A percentile compares a stretch with the other conserved stretches of the same genome.
Conservation (phyloP, 2,113 vertebrate species). For the Hemicordylus capensis region DNA sequence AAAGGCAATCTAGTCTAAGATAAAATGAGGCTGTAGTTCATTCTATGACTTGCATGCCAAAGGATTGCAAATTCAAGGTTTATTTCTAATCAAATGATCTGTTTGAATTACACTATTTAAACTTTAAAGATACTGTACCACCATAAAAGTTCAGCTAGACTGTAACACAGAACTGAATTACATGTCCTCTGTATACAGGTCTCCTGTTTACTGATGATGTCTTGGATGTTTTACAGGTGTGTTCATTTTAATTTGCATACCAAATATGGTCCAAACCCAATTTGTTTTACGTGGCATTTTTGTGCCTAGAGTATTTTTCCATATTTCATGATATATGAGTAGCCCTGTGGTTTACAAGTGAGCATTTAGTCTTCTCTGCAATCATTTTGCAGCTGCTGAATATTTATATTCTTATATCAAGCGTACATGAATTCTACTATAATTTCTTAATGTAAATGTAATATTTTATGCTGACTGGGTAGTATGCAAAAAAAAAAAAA, state of each 20-base stretch:
- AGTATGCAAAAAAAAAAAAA: background rate
- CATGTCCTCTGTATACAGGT: background rate
- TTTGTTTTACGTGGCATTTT: constrained; percentile 7
- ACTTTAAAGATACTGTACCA: background rate
- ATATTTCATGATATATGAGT: constrained; percentile 47
- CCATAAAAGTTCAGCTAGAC: too few species aligned
- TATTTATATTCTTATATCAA: constrained; percentile 35
- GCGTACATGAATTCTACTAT: constrained; percentile 36
- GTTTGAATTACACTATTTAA: background rate
- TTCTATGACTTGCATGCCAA: too few species aligned
- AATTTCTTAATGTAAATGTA: constrained; percentile 28
- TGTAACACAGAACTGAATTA: too few species aligned
- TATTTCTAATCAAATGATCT: too few species aligned
- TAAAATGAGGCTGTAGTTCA: too few species aligned
- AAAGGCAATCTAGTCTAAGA: too few species aligned
- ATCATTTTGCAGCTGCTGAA: constrained; percentile 33
- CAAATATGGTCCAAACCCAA: constrained; percentile 1
- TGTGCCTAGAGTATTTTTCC: constrained; percentile 3
- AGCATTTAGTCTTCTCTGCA: constrained; percentile 52
- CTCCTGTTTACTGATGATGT: constrained; percentile 39
- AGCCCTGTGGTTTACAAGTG: constrained; percentile 42
- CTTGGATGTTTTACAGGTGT: constrained; percentile 10
- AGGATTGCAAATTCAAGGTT: too few species aligned
- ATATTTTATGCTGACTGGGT: constrained; percentile 24
- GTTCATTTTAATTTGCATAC: constrained; percentile 15